A percentile compares a stretch with the other conserved stretches of the same genome.
phyloP scores from a whole-genome alignment of 64 coral and sea anemone species.

The Dendrophyllia cribrosa region DNA sequence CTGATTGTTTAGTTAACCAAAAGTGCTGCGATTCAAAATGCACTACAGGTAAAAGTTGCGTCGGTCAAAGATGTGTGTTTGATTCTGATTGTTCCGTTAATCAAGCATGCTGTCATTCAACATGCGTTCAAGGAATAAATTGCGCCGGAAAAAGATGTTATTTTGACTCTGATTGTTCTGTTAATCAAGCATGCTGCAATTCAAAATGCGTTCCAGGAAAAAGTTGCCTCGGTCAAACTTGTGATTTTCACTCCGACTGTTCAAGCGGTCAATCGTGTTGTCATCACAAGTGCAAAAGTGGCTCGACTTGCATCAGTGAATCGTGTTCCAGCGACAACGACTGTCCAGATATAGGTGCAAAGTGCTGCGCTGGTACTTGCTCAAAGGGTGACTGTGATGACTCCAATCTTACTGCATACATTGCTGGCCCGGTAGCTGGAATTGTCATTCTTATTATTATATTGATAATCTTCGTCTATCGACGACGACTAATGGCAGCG shows the following conservation, averaged over 20 bases:
- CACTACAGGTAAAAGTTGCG: neutral
- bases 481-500: neutral
- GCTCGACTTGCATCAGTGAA: neutral
- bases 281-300: neutral
- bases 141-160: neutral
- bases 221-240: neutral
- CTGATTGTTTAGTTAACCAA: conserved; percentile 1
- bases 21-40: neutral
- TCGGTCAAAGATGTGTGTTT: neutral
- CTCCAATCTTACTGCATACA: neutral
- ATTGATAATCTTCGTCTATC: neutral
- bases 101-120: neutral
- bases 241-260: neutral
- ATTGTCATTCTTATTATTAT: neutral
- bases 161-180: neutral
- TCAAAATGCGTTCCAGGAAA: neutral
- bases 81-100: neutral
- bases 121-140: neutral
- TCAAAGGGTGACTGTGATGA: neutral
- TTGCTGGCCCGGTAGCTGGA: neutral
- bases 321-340: neutral
- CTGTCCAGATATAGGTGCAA: neutral
- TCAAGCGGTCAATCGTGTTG: neutral
- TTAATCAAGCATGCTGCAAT: neutral
- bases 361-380: neutral